phyloP scores from a whole-genome alignment of 2,113 vertebrate species.

The Suncus etruscus region DNA sequence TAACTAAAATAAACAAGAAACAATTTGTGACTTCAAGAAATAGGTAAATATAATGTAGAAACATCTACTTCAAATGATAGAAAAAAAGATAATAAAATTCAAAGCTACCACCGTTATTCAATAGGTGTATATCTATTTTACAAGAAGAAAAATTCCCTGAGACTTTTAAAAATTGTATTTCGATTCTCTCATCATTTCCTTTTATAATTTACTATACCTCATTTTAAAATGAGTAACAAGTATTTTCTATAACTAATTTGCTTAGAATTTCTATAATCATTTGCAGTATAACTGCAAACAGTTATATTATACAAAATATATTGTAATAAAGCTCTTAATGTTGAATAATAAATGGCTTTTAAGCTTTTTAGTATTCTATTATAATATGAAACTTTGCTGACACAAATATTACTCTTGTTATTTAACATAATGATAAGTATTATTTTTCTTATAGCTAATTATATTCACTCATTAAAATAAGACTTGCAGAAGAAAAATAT shows the following conservation, averaged over 20 bases:
- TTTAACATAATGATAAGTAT: not conserved
- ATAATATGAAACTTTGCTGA: not conserved
- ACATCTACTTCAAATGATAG: not conserved
- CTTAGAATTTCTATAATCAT: constrained; percentile 13
- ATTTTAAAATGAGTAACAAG: constrained; percentile 46
- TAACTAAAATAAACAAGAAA: not conserved
- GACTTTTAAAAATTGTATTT: constrained; percentile 28
- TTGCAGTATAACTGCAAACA: not conserved
- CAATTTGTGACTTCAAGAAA: not conserved
- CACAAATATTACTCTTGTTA: not conserved
- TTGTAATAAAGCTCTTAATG: not conserved
- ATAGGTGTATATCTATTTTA: not conserved
- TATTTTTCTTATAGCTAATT: constrained; percentile 39
- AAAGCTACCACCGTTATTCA: constrained; percentile 2
- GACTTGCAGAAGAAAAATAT: constrained; percentile 28
- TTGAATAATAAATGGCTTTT: constrained; percentile 42
- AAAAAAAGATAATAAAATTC: not conserved
- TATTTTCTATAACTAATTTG: not conserved
- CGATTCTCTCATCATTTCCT: constrained; percentile 31
- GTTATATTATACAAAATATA: not conserved
- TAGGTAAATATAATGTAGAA: not conserved
- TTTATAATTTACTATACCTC: constrained; percentile 7
- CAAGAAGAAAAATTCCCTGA: not conserved
- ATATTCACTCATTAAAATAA: not conserved
- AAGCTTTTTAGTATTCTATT: not conserved